phyloP scores from a whole-genome alignment of 2,888 invertebrate species.

The Pilophorus perplexus region DNA sequence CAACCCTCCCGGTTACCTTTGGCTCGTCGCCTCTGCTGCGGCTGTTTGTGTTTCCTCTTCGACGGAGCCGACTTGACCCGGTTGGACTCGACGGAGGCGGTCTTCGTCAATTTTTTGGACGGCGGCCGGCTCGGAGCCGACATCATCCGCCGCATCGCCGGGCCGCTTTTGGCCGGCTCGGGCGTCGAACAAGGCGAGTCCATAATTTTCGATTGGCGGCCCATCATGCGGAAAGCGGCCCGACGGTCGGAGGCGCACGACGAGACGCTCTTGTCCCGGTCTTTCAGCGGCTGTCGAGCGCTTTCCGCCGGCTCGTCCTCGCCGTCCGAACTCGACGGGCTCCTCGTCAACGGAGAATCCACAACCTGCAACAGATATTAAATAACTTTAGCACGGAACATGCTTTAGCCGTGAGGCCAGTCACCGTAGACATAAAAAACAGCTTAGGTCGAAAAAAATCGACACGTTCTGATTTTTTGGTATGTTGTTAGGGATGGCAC shows the following conservation, averaged over 20 bases:
- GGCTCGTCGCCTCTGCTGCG: not conserved
- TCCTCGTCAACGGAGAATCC: slow-evolving; percentile 21
- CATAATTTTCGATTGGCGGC: slow-evolving; percentile 33
- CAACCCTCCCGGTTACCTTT: too few relatives aligned
- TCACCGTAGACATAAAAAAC: too few relatives aligned
- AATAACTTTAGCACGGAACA: not conserved
- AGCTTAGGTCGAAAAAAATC: too few relatives aligned
- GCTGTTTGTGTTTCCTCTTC: slow-evolving; percentile 42
- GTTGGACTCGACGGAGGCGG: slow-evolving; percentile 26
- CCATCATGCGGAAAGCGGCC: slow-evolving; percentile 45
- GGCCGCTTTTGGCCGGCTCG: slow-evolving; percentile 20
- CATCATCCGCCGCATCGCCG: slow-evolving; percentile 38
- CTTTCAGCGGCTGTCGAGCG: not conserved
- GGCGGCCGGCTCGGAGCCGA: slow-evolving; percentile 40
- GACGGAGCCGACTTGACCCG: slow-evolving; percentile 39
- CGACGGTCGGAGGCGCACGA: slow-evolving; percentile 30
- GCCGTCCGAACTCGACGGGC: slow-evolving; percentile 27
- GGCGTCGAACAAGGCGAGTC: slow-evolving; percentile 40
- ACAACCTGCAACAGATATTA: not conserved
- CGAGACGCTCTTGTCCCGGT: slow-evolving; percentile 2
- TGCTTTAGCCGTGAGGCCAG: too few relatives aligned
- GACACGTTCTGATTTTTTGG: too few relatives aligned
- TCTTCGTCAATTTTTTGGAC: slow-evolving; percentile 24
- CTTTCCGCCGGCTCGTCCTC: slow-evolving; percentile 1
- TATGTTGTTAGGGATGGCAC: too few relatives aligned